phyloP scores from a whole-genome alignment of 1,140 invertebrate species.

The Euura saliciscinereae region DNA sequence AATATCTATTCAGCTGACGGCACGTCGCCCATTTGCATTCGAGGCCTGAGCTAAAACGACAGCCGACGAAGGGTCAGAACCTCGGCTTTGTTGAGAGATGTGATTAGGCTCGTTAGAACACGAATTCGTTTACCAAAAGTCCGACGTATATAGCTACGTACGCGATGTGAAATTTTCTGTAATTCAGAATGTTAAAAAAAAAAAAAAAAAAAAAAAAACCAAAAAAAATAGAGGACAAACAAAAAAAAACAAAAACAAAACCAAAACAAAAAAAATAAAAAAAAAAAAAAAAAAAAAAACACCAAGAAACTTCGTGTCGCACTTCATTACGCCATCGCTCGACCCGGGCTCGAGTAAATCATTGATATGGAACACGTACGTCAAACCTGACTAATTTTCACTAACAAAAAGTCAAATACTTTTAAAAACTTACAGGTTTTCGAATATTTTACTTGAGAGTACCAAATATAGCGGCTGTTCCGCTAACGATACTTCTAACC shows the following conservation, averaged over 20 bases:
- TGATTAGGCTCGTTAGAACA: constrained; percentile 4
- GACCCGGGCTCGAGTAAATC: neutral
- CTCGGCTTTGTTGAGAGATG: constrained; percentile 6
- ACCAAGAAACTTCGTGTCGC: neutral
- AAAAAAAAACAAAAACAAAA: neutral
- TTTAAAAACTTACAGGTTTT: neutral
- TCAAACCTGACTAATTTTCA: neutral
- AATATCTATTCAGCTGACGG: constrained; percentile 5
- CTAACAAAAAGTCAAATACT: constrained; percentile 5
- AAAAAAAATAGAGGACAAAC: too few relatives aligned
- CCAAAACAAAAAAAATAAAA: neutral
- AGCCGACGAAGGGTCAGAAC: constrained; percentile 1
- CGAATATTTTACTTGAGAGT: too few relatives aligned
- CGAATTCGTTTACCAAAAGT: neutral
- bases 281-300: neutral
- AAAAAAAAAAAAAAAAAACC: neutral
- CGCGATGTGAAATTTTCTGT: constrained; percentile 3
- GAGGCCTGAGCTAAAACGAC: neutral
- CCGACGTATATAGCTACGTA: neutral
- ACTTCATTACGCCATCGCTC: constrained; percentile 3
- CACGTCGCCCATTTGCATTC: constrained; percentile 6
- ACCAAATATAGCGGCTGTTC: too few relatives aligned
- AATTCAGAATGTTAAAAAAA: neutral
- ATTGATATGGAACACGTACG: neutral
- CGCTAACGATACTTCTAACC: neutral